Conservation (phyloP, 2,797 vertebrate species). For the Cuniculus paca region DNA sequence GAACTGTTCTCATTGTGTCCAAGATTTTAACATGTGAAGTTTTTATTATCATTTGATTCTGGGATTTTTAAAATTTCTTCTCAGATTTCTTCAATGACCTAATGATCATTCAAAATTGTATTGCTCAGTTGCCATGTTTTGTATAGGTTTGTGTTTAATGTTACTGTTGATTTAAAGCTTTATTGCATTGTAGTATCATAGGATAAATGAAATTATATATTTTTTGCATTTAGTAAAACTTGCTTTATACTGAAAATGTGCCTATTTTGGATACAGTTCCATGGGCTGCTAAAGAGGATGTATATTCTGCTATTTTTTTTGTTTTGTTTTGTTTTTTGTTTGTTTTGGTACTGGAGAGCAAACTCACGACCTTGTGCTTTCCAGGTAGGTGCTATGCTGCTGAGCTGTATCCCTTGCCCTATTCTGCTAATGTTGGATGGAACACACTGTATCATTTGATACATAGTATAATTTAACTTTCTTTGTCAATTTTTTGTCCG, state of each 20-base stretch:
- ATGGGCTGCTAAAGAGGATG: not conserved
- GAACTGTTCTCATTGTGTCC: not conserved
- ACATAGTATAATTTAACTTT: not conserved
- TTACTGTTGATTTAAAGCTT: not conserved
- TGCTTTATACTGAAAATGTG: not conserved
- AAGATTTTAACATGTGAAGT: not conserved
- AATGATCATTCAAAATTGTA: not conserved
- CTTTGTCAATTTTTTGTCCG: not conserved
- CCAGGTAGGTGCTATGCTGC: no score
- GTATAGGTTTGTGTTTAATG: not conserved
- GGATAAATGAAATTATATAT: not conserved
- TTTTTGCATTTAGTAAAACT: not conserved
- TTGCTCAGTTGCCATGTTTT: not conserved
- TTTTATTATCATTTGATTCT: not conserved
- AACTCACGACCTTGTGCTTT: no score
- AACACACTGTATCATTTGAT: not conserved
- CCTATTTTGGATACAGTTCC: not conserved
- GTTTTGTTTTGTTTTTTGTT: no score
- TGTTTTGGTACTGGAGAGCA: no score
- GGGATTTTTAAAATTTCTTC: not conserved
- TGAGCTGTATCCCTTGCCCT: not conserved
- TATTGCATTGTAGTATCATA: not conserved
- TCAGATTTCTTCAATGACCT: not conserved
- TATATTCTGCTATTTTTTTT: not conserved
- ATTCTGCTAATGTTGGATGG: not conserved